Evolutionary conservation across 1,140 invertebrate genomes (phyloP).

Genomic region (Drosophila tristis): DNA sequence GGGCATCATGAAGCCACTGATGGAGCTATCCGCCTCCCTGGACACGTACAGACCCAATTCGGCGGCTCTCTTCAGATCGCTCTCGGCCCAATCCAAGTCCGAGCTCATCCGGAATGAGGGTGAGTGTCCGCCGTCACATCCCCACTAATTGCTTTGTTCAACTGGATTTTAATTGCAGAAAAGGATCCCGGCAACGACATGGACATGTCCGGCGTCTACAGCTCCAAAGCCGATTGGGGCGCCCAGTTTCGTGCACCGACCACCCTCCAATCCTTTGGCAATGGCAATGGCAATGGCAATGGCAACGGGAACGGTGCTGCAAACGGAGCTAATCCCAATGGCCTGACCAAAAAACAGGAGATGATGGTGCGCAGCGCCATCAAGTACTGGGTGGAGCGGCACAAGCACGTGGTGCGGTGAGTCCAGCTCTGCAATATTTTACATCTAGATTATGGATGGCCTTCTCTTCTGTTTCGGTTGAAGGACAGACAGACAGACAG

Average conservation of each 20-base stretch:
- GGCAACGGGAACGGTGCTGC: slow-evolving; percentile 19
- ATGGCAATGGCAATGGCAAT: slow-evolving; percentile 38
- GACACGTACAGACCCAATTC: slow-evolving; percentile 92
- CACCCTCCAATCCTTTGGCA: slow-evolving; percentile 86
- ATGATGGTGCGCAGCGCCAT: slow-evolving; percentile 92
- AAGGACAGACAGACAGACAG: background rate
- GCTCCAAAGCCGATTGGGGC: slow-evolving; percentile 90
- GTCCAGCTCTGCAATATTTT: slow-evolving; percentile 40
- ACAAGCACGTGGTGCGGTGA: slow-evolving; percentile 93
- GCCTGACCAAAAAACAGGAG: slow-evolving; percentile 92
- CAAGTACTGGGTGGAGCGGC: slow-evolving; percentile 94
- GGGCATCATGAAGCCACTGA: slow-evolving; percentile 92
- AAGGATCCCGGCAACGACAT: slow-evolving; percentile 85
- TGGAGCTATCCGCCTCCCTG: slow-evolving; percentile 92
- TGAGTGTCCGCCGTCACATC: slow-evolving; percentile 39
- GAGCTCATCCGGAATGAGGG: slow-evolving; percentile 85
- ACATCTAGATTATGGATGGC: slow-evolving; percentile 18
- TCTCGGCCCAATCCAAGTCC: slow-evolving; percentile 86
- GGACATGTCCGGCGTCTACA: slow-evolving; percentile 90
- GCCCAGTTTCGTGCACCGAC: slow-evolving; percentile 89
- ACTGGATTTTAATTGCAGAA: slow-evolving; percentile 70
- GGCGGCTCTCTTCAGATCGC: slow-evolving; percentile 89
- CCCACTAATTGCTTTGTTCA: slow-evolving; percentile 7
- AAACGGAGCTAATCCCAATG: slow-evolving; percentile 88
- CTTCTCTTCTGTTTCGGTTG: slow-evolving; percentile 1